Conservation (phyloP, 2,797 vertebrate genomes). For the Falco naumanni region DNA sequence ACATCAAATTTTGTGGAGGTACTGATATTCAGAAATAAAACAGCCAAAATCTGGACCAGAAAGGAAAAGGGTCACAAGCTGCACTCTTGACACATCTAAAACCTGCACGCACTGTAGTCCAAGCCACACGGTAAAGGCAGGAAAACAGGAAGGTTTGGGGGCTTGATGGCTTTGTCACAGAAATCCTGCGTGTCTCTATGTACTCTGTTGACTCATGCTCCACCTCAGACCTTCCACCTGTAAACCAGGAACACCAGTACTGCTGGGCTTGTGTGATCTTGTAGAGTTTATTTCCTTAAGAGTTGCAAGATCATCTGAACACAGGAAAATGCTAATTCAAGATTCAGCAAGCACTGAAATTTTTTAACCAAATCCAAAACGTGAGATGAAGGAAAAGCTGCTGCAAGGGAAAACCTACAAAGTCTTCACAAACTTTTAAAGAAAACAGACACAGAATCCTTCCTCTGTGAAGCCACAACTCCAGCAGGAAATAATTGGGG, state of each 20-base stretch:
- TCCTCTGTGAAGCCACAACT: background rate
- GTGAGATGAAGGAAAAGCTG: background rate
- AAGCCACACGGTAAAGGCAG: background rate
- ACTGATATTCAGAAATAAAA: background rate
- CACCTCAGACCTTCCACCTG: background rate
- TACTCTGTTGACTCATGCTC: accelerated
- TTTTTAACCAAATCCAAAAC: background rate
- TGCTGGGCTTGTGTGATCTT: background rate
- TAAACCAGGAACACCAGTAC: background rate
- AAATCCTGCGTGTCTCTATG: accelerated
- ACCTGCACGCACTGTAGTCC: background rate
- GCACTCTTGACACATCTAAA: background rate
- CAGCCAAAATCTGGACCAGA: background rate
- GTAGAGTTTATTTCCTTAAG: background rate
- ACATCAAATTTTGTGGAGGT: background rate
- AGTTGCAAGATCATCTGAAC: background rate
- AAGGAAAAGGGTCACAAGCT: background rate
- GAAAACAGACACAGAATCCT: background rate
- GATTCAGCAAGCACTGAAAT: background rate
- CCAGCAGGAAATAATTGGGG: background rate
- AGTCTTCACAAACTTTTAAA: background rate
- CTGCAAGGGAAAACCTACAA: background rate
- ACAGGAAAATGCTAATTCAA: background rate
- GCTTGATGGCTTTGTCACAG: background rate
- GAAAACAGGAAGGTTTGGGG: background rate